A percentile compares a stretch with the other conserved stretches of the same genome.
Evolutionary conservation across 2,797 vertebrate species (phyloP).

Genomic region (Cyprinodon diabolis): DNA sequence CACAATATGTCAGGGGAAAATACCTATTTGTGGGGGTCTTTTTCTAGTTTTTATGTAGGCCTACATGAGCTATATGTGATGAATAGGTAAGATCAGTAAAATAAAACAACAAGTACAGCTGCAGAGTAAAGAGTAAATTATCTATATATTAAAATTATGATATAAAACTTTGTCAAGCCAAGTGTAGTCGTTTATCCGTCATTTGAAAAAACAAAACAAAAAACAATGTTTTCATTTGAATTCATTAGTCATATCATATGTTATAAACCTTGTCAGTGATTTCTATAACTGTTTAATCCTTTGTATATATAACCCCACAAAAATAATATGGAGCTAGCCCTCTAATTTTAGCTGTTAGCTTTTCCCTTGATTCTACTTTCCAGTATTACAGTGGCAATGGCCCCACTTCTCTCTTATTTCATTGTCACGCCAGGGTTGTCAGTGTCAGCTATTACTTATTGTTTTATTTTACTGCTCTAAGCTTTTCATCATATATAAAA

Average conservation of each 20-base stretch:
- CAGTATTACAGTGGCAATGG: conserved; percentile 42
- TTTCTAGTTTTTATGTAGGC: too few species aligned
- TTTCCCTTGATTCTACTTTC: conserved; percentile 9
- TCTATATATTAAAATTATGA: background rate
- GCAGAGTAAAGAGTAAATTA: background rate
- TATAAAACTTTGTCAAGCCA: background rate
- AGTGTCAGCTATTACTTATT: conserved; percentile 58
- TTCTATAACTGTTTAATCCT: background rate
- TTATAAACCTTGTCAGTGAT: background rate
- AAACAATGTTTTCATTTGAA: background rate
- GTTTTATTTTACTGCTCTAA: conserved; percentile 49
- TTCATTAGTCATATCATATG: background rate
- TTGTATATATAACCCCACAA: background rate
- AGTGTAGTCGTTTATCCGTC: too few species aligned
- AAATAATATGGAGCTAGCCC: conserved; percentile 34
- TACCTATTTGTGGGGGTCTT: too few species aligned
- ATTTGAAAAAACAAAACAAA: background rate
- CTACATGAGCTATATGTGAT: too few species aligned
- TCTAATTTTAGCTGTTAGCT: conserved; percentile 34
- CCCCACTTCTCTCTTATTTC: conserved; percentile 56
- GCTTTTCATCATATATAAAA: conserved; percentile 61
- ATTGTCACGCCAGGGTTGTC: conserved; percentile 50
- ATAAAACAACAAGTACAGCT: too few species aligned
- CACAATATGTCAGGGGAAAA: too few species aligned
- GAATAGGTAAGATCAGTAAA: too few species aligned